Conservation (phyloP, 2,888 invertebrate genomes). For the Serrognathus titanus region DNA sequence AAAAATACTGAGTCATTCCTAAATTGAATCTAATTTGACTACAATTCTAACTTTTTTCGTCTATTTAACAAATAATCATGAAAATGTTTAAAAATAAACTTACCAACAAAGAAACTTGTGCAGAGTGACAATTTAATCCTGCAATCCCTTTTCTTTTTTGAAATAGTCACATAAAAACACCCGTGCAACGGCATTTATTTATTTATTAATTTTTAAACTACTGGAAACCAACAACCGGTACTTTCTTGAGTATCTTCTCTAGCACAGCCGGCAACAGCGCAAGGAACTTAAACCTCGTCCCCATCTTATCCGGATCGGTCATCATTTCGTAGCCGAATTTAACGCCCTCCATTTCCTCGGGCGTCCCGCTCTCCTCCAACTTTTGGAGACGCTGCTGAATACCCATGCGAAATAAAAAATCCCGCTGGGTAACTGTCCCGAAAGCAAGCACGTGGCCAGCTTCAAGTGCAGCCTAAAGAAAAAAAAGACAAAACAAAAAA, state of each 20-base stretch:
- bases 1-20: too few species aligned
- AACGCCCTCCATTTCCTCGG: slow-evolving; percentile 60
- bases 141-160: too few species aligned
- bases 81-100: too few species aligned
- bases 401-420: slow-evolving; percentile 78
- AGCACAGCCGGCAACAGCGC: slow-evolving; percentile 76
- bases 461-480: slow-evolving; percentile 19
- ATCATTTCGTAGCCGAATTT: slow-evolving; percentile 79
- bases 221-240: slow-evolving; percentile 71
- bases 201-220: background rate
- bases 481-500: slow-evolving; percentile 1
- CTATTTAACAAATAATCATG: too few species aligned
- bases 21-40: too few species aligned
- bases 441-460: slow-evolving; percentile 53
- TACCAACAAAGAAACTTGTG: too few species aligned
- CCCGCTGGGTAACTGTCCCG: slow-evolving; percentile 84
- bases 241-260: slow-evolving; percentile 60
- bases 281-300: slow-evolving; percentile 86
- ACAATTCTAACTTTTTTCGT: too few species aligned
- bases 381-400: slow-evolving; percentile 72
- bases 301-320: slow-evolving; percentile 82
- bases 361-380: slow-evolving; percentile 56
- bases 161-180: too few species aligned
- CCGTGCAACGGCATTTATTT: too few species aligned
- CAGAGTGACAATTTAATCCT: too few species aligned